Conservation (phyloP, 2,113 vertebrate genomes). For the Strix uralensis region DNA sequence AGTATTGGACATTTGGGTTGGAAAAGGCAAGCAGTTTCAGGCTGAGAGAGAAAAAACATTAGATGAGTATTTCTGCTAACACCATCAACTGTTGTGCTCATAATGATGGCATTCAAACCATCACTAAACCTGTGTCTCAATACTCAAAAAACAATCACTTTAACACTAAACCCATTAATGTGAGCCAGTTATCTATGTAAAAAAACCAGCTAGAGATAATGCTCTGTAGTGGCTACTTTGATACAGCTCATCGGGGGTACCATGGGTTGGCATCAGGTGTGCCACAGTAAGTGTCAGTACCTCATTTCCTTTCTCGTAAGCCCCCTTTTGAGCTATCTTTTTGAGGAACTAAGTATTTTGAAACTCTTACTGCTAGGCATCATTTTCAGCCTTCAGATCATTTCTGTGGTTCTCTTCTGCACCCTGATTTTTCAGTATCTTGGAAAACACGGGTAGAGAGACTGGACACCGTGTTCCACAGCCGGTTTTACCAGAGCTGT, state of each 20-base stretch:
- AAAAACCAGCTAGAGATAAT: neutral
- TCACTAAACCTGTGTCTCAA: neutral
- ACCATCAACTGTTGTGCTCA: neutral
- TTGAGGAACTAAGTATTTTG: neutral
- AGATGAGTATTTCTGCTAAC: neutral
- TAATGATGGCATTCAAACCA: neutral
- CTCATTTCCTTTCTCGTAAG: neutral
- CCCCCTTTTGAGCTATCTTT: neutral
- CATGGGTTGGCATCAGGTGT: neutral
- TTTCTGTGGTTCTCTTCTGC: neutral
- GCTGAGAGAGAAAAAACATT: neutral
- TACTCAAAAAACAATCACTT: neutral
- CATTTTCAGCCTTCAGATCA: neutral
- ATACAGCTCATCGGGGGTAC: neutral
- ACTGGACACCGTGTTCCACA: fast-evolving
- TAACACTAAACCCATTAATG: neutral
- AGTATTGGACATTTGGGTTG: neutral
- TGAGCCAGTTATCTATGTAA: neutral
- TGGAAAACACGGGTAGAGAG: neutral
- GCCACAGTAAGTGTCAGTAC: too few species aligned
- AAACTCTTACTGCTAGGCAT: neutral
- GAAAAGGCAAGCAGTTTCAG: neutral
- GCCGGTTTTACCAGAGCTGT: neutral
- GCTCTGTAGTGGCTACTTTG: neutral
- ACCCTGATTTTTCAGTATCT: neutral